Evolutionary conservation across 2,113 vertebrate genomes (phyloP).

Genomic region (Scatophagus argus): DNA sequence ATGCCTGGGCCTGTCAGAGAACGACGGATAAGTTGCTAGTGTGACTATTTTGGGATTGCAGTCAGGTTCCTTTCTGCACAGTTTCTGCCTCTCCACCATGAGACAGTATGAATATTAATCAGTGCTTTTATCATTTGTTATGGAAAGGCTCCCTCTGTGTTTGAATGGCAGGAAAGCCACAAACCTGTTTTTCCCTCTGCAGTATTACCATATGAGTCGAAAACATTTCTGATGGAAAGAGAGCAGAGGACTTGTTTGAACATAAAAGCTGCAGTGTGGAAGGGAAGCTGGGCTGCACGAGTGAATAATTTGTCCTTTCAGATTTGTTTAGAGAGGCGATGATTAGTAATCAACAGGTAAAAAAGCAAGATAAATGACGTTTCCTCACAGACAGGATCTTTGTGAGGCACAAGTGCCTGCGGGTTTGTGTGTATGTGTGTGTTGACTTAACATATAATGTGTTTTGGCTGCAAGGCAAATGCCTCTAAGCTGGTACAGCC

Average conservation of each 20-base stretch:
- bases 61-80: conserved; percentile 56
- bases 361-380: conserved; percentile 6
- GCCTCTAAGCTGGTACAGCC: conserved; percentile 58
- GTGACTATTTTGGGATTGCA: conserved; percentile 71
- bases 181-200: conserved; percentile 36
- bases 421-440: conserved; percentile 11
- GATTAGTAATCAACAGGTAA: conserved; percentile 60
- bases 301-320: conserved; percentile 36
- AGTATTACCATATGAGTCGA: conserved; percentile 46
- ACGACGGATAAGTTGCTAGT: conserved; percentile 44
- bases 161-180: conserved; percentile 57
- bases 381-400: conserved; percentile 25
- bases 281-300: conserved; percentile 11
- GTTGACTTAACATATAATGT: conserved; percentile 38
- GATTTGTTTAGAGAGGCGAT: conserved; percentile 39
- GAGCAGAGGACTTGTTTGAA: conserved; percentile 49
- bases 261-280: conserved; percentile 39
- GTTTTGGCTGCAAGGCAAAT: conserved; percentile 32
- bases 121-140: conserved; percentile 65
- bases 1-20: conserved; percentile 57
- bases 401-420: background rate
- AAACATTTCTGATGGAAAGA: conserved; percentile 35
- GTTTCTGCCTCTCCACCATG: conserved; percentile 34
- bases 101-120: conserved; percentile 73
- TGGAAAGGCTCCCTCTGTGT: conserved; percentile 48